Conservation (phyloP, 2,797 vertebrate genomes). For the Falco cherrug region DNA sequence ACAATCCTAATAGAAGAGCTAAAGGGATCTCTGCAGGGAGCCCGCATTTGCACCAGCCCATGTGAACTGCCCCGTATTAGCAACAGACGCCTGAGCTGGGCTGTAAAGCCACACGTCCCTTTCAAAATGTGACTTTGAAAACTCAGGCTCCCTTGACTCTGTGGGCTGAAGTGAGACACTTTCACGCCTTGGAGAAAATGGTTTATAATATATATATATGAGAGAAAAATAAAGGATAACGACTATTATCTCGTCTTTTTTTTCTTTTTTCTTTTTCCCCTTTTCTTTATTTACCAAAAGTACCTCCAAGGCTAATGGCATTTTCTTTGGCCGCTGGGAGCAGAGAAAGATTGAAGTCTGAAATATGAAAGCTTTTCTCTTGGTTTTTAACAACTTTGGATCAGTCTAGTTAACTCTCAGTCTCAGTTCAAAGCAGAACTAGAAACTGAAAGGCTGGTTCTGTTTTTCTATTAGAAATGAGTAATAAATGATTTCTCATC, state of each 20-base stretch:
- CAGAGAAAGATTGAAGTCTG: conserved; percentile 58
- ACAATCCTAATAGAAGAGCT: background rate
- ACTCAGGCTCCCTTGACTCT: conserved; percentile 7
- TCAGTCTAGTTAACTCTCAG: conserved; percentile 46
- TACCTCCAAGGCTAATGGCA: conserved; percentile 53
- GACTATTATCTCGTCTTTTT: conserved; percentile 8
- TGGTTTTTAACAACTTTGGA: conserved; percentile 48
- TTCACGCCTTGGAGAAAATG: conserved; percentile 28
- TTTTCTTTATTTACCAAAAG: conserved; percentile 64
- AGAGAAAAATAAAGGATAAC: conserved; percentile 42
- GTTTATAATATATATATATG: conserved; percentile 11
- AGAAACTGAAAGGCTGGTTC: background rate
- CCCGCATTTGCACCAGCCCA: background rate
- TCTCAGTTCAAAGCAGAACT: conserved; percentile 41
- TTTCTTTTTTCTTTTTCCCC: background rate
- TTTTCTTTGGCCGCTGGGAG: conserved; percentile 45
- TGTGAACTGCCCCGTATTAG: background rate
- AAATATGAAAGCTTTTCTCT: conserved; percentile 51
- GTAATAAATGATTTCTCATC: background rate
- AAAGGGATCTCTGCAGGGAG: background rate
- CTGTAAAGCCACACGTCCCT: conserved; percentile 38
- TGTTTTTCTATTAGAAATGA: background rate
- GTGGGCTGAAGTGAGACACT: background rate
- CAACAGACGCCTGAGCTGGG: background rate
- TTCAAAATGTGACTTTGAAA: conserved; percentile 56